phyloP scores from a whole-genome alignment of 1,140 invertebrate species.

The Caerostris darwini region DNA sequence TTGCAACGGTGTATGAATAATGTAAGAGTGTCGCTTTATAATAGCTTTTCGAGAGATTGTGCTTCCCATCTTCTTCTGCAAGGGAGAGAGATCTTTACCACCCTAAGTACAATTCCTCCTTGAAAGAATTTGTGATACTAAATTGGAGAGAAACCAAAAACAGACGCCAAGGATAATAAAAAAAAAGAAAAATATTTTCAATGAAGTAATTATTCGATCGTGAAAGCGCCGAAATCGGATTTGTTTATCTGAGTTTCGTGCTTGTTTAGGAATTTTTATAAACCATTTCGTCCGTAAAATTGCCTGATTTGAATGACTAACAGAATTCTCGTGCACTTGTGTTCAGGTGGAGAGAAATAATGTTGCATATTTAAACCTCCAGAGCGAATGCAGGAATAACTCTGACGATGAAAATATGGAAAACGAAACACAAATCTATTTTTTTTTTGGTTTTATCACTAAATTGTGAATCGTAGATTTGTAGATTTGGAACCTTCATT shows the following conservation, averaged over 20 bases:
- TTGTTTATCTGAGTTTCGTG: neutral
- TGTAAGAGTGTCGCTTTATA: neutral
- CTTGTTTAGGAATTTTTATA: constrained; percentile 8
- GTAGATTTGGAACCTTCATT: too few species aligned
- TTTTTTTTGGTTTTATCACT: too few species aligned
- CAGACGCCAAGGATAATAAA: neutral
- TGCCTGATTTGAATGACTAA: constrained; percentile 15
- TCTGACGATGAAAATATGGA: too few species aligned
- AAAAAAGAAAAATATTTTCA: neutral
- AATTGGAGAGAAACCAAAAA: neutral
- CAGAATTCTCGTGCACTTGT: neutral
- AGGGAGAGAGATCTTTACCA: neutral
- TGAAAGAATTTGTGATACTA: neutral
- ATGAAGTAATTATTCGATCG: neutral
- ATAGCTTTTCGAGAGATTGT: neutral
- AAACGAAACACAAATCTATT: too few species aligned
- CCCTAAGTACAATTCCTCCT: too few species aligned
- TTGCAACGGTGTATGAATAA: constrained; percentile 45
- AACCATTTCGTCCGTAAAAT: constrained; percentile 10
- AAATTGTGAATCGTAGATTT: too few species aligned
- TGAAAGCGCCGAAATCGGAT: neutral
- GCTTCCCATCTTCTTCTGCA: neutral
- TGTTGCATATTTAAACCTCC: too few species aligned
- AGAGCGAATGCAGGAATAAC: too few species aligned
- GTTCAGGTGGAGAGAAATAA: neutral